Evolutionary conservation across 2,888 invertebrate genomes (phyloP), one percentile per base, ranked within the genome.

Genomic region (Drosophila setosimentum): DNA sequence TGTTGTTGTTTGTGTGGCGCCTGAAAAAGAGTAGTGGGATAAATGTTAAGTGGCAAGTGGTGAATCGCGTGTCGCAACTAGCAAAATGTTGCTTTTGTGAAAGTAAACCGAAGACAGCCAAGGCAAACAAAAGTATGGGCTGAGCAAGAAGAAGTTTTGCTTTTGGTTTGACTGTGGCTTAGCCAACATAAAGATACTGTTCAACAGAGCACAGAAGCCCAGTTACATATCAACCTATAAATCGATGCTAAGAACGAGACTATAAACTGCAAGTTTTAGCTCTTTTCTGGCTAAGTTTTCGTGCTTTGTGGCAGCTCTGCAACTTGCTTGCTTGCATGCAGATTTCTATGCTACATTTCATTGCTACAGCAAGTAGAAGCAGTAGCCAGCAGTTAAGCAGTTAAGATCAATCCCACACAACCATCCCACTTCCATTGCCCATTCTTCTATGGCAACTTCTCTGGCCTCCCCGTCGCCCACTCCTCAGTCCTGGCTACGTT

Each of bases 1-100:
- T 75, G 71, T 53, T 67, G 76, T 57, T 69, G 59, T 70, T 68
- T 71, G 63, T 66, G 74, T 66, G 53, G 70, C 59, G 72, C 82
- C 90, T 84, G 87, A 68, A 81, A 88, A 73, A 57, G 65, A 82
- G 73, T 45, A 75, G 70, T 70, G 67, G 66, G 76, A 67, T 68
- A 49, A 68, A 64, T 80, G 76, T 76, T 70, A 68, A 68, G 68
- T 73, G 66, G 72, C 70, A 78, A 86, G 89, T 80, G 87, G 68
- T 57, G 80, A 78, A 57, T 80, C 77, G 81, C 81, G 87, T 88
- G 85, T 87, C 78, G 83, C 78, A 87, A 73, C 86, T 80, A 82
- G 73, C 73, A 76, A 84, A 85, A 85, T 80, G 85, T 89, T 87
- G 87, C 85, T 80, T 82, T 84, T 85, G 82, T 76, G 73, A 87